Evolutionary conservation across 1,140 invertebrate genomes (phyloP).

Genomic region (Caenorhabditis brenneri): DNA sequence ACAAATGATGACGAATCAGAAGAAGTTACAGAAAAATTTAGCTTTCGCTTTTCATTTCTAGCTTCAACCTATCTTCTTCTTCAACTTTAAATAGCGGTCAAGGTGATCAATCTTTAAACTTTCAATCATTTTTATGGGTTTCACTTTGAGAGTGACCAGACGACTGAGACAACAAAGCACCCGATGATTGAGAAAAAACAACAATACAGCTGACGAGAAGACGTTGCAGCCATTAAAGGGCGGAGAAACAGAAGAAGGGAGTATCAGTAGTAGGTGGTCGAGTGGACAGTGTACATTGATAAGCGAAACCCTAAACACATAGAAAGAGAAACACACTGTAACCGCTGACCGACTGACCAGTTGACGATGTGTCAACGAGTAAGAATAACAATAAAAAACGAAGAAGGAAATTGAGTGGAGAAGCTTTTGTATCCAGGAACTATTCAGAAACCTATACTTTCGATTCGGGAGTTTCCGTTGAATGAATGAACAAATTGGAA

Average conservation of each 20-base stretch:
- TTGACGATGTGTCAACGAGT: background rate
- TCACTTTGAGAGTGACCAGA: background rate
- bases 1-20: too few species aligned
- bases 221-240: background rate
- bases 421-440: background rate
- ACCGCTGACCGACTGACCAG: background rate
- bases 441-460: too few species aligned
- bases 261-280: background rate
- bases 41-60: too few species aligned
- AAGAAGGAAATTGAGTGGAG: background rate
- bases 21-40: too few species aligned
- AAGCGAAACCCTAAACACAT: slow-evolving; percentile 12
- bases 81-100: background rate
- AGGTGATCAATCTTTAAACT: slow-evolving; percentile 8
- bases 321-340: background rate
- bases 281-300: slow-evolving; percentile 14
- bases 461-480: too few species aligned
- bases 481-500: too few species aligned
- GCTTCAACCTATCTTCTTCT: too few species aligned
- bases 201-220: background rate
- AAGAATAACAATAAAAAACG: background rate
- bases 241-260: background rate
- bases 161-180: slow-evolving; percentile 28
- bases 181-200: background rate
- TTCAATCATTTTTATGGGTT: background rate